Conservation (phyloP, 1,140 invertebrate species). For the Lordiphosa mommai region DNA sequence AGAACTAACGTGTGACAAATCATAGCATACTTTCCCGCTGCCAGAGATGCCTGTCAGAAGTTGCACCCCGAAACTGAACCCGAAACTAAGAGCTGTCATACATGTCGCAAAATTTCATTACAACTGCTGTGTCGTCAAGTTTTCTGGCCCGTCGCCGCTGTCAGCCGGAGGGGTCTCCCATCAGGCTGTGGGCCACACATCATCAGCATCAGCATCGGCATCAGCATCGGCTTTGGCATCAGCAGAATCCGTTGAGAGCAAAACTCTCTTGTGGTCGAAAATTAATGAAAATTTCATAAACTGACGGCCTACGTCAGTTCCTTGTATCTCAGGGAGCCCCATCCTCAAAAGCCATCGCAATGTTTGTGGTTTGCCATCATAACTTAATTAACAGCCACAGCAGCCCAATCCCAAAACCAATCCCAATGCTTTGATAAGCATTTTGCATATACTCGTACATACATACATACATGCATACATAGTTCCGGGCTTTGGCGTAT, state of each 20-base stretch:
- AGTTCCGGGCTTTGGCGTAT: background rate
- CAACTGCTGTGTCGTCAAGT: constrained; percentile 73
- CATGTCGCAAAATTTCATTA: constrained; percentile 74
- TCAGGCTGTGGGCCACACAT: constrained; percentile 12
- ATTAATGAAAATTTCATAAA: constrained; percentile 78
- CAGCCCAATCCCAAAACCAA: constrained; percentile 29
- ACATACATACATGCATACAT: background rate
- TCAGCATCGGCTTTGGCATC: constrained; percentile 13
- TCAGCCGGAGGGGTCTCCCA: constrained; percentile 61
- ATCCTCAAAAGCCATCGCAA: constrained; percentile 41
- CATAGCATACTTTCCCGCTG: constrained; percentile 51
- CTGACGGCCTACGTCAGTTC: constrained; percentile 41
- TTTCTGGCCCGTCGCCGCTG: constrained; percentile 47
- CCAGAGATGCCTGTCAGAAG: constrained; percentile 49
- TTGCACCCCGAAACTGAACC: constrained; percentile 22
- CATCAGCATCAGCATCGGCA: constrained; percentile 25
- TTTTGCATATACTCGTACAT: constrained; percentile 9
- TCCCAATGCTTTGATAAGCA: constrained; percentile 39
- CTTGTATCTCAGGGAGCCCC: constrained; percentile 9
- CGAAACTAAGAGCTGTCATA: constrained; percentile 48
- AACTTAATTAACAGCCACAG: constrained; percentile 75
- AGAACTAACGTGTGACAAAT: constrained; percentile 34
- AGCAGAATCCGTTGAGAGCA: constrained; percentile 26
- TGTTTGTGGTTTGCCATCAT: constrained; percentile 70
- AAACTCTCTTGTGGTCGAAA: constrained; percentile 71